Evolutionary conservation across 2,888 invertebrate genomes (phyloP).

Genomic region (Netelia melanura): DNA sequence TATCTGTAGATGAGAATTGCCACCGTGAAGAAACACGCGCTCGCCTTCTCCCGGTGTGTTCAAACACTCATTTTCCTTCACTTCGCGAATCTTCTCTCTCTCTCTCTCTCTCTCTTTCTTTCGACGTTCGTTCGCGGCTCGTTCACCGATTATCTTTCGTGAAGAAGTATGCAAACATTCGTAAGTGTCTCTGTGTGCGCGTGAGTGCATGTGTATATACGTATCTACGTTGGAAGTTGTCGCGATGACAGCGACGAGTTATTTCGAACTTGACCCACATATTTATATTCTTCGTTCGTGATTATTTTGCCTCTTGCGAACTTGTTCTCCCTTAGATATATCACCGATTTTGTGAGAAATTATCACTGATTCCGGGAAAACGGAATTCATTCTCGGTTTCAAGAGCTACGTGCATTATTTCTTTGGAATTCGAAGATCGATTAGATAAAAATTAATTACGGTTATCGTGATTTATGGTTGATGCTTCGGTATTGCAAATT

Average conservation of each 20-base stretch:
- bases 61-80: conserved; percentile 54
- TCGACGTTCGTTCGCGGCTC: conserved; percentile 62
- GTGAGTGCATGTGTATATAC: conserved; percentile 17
- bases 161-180: conserved; percentile 37
- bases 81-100: conserved; percentile 53
- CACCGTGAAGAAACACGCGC: conserved; percentile 60
- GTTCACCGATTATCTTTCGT: conserved; percentile 63
- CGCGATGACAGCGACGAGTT: conserved; percentile 71
- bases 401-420: too few species aligned
- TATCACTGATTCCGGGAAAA: background rate
- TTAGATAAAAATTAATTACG: too few species aligned
- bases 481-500: too few species aligned
- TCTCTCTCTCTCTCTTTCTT: conserved; percentile 56
- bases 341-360: conserved; percentile 8
- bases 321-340: background rate
- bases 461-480: too few species aligned
- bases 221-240: conserved; percentile 38
- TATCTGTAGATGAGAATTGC: conserved; percentile 31
- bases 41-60: conserved; percentile 44
- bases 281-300: conserved; percentile 20
- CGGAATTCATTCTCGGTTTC: background rate
- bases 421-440: too few species aligned
- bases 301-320: background rate
- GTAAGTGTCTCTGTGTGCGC: conserved; percentile 11
- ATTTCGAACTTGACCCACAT: conserved; percentile 80